Evolutionary conservation across 2,113 vertebrate species (phyloP).

Genomic region (Hiodon alosoides): DNA sequence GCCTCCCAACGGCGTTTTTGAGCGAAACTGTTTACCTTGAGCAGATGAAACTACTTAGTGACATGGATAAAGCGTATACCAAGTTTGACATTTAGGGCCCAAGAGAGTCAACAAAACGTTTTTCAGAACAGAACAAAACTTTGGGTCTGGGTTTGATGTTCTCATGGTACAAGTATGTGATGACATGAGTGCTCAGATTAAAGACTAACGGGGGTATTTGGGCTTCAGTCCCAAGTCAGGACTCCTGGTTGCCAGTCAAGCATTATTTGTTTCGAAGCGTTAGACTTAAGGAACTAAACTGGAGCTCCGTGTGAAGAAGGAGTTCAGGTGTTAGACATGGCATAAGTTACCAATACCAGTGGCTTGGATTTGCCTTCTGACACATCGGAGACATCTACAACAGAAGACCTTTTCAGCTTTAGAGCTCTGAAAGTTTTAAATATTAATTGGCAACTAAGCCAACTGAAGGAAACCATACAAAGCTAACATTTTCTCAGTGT

Average conservation of each 20-base stretch:
- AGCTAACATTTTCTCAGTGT: no score
- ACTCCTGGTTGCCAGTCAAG: constrained; percentile 22
- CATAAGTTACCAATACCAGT: neutral
- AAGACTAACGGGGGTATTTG: constrained; percentile 44
- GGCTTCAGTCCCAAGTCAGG: constrained; percentile 41
- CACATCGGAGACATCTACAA: neutral
- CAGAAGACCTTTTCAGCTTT: neutral
- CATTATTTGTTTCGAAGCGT: constrained; percentile 20
- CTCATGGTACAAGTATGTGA: constrained; percentile 34
- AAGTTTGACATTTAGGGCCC: constrained; percentile 43
- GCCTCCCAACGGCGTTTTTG: constrained; percentile 8
- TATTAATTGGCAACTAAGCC: no score
- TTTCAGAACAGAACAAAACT: constrained; percentile 27
- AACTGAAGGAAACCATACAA: no score
- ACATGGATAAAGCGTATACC: constrained; percentile 37
- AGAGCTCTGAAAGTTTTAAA: neutral
- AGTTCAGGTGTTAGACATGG: neutral
- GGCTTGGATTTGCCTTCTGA: neutral
- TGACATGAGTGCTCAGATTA: constrained; percentile 29
- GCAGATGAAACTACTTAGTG: constrained; percentile 43
- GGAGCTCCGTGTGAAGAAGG: neutral
- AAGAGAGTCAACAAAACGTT: constrained; percentile 36
- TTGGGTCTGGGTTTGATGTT: constrained; percentile 28
- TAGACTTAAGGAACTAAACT: constrained; percentile 21
- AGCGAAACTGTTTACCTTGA: constrained; percentile 37